Percentiles rank a stretch among this genome's conserved stretches.
Evolutionary conservation across 1,140 invertebrate species (phyloP).

Genomic region (Drosophila repletoides): DNA sequence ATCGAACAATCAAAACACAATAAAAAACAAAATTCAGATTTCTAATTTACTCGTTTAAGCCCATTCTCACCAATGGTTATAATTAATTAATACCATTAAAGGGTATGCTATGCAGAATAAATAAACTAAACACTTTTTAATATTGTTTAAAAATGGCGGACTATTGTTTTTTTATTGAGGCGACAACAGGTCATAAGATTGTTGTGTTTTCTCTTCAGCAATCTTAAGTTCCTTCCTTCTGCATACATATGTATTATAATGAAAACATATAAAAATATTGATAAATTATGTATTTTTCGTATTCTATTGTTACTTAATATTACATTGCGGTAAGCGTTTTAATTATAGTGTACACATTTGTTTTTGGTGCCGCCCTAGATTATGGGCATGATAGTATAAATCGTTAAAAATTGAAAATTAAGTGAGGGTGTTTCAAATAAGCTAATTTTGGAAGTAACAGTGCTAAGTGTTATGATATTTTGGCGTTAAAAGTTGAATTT

Average conservation of each 20-base stretch:
- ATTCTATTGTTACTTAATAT: background rate
- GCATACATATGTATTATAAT: background rate
- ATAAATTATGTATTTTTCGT: background rate
- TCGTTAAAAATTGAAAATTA: background rate
- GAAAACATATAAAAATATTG: background rate
- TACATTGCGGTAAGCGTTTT: slow-evolving; percentile 4
- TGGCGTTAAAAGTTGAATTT: slow-evolving; percentile 3
- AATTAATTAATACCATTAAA: too few species aligned
- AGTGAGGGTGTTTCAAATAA: background rate
- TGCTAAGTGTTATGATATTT: background rate
- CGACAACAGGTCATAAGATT: background rate
- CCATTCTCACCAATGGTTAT: too few species aligned
- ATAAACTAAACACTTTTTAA: too few species aligned
- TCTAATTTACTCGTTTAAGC: too few species aligned
- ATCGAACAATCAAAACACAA: too few species aligned
- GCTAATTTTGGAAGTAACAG: background rate
- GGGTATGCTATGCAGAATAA: too few species aligned
- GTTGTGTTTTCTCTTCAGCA: too few species aligned
- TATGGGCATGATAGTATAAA: too few species aligned
- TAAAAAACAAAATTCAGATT: too few species aligned
- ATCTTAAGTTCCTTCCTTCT: too few species aligned
- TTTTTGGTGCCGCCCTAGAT: background rate
- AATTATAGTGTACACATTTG: background rate
- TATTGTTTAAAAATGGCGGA: background rate
- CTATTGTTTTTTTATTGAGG: background rate